Evolutionary conservation across 1,140 invertebrate genomes (phyloP).

Genomic region (Kradibia gibbosae): DNA sequence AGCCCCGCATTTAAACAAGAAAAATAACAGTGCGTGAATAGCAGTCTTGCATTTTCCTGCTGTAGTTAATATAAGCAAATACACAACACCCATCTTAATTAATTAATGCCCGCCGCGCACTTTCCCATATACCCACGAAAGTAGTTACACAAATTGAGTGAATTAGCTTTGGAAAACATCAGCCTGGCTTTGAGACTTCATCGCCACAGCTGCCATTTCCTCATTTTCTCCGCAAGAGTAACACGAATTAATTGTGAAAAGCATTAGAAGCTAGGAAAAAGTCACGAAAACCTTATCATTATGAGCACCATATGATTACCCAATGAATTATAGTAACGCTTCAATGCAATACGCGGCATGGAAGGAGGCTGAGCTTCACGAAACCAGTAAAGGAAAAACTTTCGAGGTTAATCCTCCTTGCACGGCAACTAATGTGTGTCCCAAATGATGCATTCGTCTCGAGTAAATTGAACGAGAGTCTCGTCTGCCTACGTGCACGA

Average conservation of each 20-base stretch:
- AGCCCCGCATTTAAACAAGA: background rate
- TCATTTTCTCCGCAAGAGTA: background rate
- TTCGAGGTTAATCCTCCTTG: background rate
- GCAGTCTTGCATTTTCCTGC: background rate
- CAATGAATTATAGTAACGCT: constrained; percentile 1
- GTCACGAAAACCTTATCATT: background rate
- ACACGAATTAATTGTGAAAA: background rate
- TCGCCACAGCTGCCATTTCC: background rate
- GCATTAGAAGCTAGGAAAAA: background rate
- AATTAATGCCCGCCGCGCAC: background rate
- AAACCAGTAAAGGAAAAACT: background rate
- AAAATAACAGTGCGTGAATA: background rate
- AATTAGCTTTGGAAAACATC: background rate
- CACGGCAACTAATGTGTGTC: constrained; percentile 2
- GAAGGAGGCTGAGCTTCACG: background rate
- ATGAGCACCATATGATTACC: background rate
- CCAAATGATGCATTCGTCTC: constrained; percentile 26
- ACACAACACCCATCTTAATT: background rate
- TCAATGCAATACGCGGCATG: background rate
- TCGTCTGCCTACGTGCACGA: background rate
- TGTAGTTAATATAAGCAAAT: background rate
- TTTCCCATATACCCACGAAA: background rate
- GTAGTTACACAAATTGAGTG: background rate
- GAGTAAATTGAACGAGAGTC: constrained; percentile 14
- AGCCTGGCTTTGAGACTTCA: background rate